Evolutionary conservation across 2,113 vertebrate genomes (phyloP), one percentile per base, ranked within the genome.

Genomic region (Eulemur macaco): DNA sequence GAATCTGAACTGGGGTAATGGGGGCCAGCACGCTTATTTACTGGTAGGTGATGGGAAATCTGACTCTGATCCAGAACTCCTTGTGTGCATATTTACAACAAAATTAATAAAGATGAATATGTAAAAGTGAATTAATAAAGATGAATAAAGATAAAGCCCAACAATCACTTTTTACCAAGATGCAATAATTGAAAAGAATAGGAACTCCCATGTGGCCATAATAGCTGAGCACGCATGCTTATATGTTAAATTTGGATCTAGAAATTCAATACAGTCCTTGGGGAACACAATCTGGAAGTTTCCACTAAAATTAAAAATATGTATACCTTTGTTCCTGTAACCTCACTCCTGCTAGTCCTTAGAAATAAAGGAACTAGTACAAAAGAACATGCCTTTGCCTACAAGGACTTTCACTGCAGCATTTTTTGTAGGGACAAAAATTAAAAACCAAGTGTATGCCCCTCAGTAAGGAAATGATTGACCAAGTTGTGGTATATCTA

Each of bases 31-130:
- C 8, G 17, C 8, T 42, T 37, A 25, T 34, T 69, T 63, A 64
- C 50, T 89, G 37, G 45, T 86, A n/a, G 34, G 6, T 21, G 50
- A 29, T n/a, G 77, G 94, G 37, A 42, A 87, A 71, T 84, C 39
- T 68, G 20, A 10, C 7, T 87, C 69, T 90, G 77, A 86, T 50
- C 58, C 42, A 64, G 25, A 88, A 85, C 6, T 80, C 42, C 20
- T 78, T 6, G 2, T 74, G 21, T 60, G 31, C 14, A 15, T 31
- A 52, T 69, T 92, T 37, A 71, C 39, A 42, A 39, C 86, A 63
- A 94, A 93, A 86, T 89, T 63, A 47, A 20, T 91, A 71, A 91
- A 85, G 66, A 76, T 85, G 31, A 91, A 91, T 56, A 47, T 47
- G 7, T 10, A 10, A 47, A 47, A 47, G 1, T 47, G 45, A 47